Percentiles rank a stretch among this genome's conserved stretches.
phyloP scores from a whole-genome alignment of 2,797 vertebrate genomes.

The Chromis chromis region DNA sequence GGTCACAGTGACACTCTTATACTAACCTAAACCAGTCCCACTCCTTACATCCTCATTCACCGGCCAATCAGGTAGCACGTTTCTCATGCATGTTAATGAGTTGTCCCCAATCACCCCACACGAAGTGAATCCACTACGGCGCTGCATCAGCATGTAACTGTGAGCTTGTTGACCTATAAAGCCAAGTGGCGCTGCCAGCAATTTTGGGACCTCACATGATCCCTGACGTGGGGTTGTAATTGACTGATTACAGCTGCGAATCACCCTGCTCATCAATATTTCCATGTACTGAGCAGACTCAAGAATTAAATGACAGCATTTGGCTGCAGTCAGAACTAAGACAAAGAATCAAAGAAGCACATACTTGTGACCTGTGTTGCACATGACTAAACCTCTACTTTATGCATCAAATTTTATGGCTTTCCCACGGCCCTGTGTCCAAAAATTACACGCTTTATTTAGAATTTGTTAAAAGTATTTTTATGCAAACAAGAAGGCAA shows the following conservation, averaged over 20 bases:
- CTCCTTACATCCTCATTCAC: too few species aligned
- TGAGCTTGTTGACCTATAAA: too few species aligned
- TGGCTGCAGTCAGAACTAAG: background rate
- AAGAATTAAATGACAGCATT: background rate
- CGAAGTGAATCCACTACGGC: too few species aligned
- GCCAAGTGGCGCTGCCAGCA: too few species aligned
- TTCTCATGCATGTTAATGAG: too few species aligned
- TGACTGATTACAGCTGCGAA: background rate
- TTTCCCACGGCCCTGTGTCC: background rate
- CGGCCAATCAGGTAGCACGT: too few species aligned
- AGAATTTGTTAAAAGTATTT: background rate
- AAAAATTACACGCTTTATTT: constrained; percentile 21
- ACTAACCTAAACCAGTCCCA: too few species aligned
- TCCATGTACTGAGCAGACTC: background rate
- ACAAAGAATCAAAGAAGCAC: background rate
- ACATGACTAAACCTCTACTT: background rate
- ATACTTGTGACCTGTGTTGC: constrained; percentile 4
- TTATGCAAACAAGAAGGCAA: too few species aligned
- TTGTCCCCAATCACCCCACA: too few species aligned
- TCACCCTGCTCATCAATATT: background rate
- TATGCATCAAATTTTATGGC: background rate
- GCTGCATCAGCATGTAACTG: background rate
- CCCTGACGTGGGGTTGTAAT: background rate
- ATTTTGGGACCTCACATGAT: background rate
- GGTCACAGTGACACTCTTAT: too few species aligned